Conservation (phyloP, 2,797 vertebrate species). For the Cynodonichthys magdalenae region DNA sequence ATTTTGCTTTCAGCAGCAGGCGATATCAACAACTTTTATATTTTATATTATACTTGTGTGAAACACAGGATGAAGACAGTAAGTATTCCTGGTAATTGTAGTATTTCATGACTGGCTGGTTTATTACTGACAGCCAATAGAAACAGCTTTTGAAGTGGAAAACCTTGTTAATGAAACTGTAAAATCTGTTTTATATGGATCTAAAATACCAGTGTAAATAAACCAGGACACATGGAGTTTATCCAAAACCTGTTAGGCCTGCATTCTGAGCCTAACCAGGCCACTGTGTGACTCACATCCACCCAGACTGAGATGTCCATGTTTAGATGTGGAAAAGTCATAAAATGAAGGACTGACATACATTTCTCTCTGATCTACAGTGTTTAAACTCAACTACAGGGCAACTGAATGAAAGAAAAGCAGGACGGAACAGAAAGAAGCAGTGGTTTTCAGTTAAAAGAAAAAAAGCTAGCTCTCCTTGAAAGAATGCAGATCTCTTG, state of each 20-base stretch:
- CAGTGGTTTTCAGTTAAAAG: background rate
- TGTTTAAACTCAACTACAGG: slow-evolving; percentile 3
- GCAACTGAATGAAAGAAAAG: slow-evolving; percentile 8
- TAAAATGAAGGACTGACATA: slow-evolving; percentile 29
- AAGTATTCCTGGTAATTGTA: slow-evolving; percentile 9
- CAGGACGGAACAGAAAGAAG: background rate
- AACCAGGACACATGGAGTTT: slow-evolving; percentile 14
- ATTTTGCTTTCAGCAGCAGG: no score
- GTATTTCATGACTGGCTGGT: background rate
- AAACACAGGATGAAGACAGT: slow-evolving; percentile 6
- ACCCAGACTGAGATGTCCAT: slow-evolving; percentile 15
- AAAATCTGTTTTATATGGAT: background rate
- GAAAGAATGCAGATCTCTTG: no score
- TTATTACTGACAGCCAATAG: background rate
- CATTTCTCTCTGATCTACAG: slow-evolving; percentile 27
- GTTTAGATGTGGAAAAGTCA: slow-evolving; percentile 8
- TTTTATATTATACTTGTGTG: no score
- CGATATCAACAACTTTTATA: no score
- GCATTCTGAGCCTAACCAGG: slow-evolving; percentile 7
- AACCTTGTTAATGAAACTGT: background rate
- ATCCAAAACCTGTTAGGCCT: slow-evolving; percentile 1
- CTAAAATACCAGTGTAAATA: background rate
- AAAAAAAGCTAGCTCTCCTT: no score
- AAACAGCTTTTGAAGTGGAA: background rate
- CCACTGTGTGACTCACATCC: slow-evolving; percentile 14